A percentile compares a stretch with the other conserved stretches of the same genome.
Evolutionary conservation across 2,113 vertebrate genomes (phyloP).

Genomic region (Chaetodon auriga): DNA sequence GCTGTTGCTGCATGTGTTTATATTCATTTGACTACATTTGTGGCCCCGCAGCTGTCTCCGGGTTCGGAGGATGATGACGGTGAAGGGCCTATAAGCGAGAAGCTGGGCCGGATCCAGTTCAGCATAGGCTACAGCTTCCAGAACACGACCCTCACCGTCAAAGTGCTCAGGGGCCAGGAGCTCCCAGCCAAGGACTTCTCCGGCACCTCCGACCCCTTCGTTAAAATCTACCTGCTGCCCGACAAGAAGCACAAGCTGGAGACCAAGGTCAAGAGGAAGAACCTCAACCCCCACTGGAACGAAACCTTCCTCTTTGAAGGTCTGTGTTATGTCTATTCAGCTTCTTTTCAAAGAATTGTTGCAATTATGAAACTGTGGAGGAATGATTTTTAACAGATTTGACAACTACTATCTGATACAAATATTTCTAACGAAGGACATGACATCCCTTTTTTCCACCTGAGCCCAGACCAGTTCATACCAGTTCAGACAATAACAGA

Average conservation of each 20-base stretch:
- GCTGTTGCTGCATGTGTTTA: slow-evolving; percentile 11
- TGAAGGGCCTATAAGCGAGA: slow-evolving; percentile 92
- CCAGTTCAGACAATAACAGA: neutral
- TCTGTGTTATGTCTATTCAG: slow-evolving; percentile 64
- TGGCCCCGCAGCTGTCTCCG: slow-evolving; percentile 92
- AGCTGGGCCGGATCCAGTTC: slow-evolving; percentile 98
- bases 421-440: too few species aligned
- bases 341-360: neutral
- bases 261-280: slow-evolving; percentile 99
- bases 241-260: slow-evolving; percentile 99
- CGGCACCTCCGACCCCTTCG: slow-evolving; percentile 97
- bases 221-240: slow-evolving; percentile 98
- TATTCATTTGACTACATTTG: slow-evolving; percentile 67
- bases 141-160: slow-evolving; percentile 97
- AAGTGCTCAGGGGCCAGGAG: slow-evolving; percentile 97
- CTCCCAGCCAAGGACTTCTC: slow-evolving; percentile 99
- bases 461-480: too few species aligned
- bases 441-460: too few species aligned
- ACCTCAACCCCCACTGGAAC: slow-evolving; percentile 98
- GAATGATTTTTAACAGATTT: neutral
- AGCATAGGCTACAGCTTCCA: slow-evolving; percentile 99
- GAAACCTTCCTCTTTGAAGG: slow-evolving; percentile 99
- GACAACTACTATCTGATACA: neutral
- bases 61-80: slow-evolving; percentile 96
- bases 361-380: neutral